phyloP scores from a whole-genome alignment of 2,797 vertebrate species.

The Champsocephalus gunnari region DNA sequence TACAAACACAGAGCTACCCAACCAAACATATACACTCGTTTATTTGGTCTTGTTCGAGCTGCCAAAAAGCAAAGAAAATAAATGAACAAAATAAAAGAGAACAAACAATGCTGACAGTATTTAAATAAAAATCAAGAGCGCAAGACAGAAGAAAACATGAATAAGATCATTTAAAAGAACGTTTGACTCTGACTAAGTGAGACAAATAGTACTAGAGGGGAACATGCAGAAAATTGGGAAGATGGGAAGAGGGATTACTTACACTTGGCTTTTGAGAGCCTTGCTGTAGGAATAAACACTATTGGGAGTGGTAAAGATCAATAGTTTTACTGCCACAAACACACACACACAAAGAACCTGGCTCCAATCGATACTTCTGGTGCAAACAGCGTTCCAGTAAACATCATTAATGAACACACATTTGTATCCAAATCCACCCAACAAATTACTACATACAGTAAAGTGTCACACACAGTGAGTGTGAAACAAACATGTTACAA shows the following conservation, averaged over 20 bases:
- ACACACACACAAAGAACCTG: constrained; percentile 41
- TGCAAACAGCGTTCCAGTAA: constrained; percentile 73
- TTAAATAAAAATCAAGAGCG: constrained; percentile 16
- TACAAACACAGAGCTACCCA: constrained; percentile 6
- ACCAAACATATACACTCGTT: background rate
- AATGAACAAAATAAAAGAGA: constrained; percentile 19
- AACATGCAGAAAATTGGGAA: constrained; percentile 33
- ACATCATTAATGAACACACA: constrained; percentile 81
- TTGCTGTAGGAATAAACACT: constrained; percentile 77
- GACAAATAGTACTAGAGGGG: constrained; percentile 46
- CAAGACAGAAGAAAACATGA: constrained; percentile 17
- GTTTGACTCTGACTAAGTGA: constrained; percentile 50
- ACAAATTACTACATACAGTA: constrained; percentile 59
- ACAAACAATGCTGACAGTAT: constrained; percentile 20
- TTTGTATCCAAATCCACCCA: constrained; percentile 69
- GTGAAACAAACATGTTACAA: constrained; percentile 19
- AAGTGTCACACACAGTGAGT: constrained; percentile 14
- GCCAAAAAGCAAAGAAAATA: constrained; percentile 19
- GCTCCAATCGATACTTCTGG: constrained; percentile 70
- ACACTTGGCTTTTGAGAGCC: constrained; percentile 79
- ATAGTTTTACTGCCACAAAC: constrained; percentile 71
- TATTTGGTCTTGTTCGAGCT: background rate
- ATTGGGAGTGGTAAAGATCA: constrained; percentile 73
- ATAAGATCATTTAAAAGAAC: constrained; percentile 29
- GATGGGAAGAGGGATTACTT: constrained; percentile 73